A percentile compares a stretch with the other conserved stretches of the same genome.
Evolutionary conservation across 2,888 invertebrate genomes (phyloP).

Genomic region (Caenorhabditis plicata): DNA sequence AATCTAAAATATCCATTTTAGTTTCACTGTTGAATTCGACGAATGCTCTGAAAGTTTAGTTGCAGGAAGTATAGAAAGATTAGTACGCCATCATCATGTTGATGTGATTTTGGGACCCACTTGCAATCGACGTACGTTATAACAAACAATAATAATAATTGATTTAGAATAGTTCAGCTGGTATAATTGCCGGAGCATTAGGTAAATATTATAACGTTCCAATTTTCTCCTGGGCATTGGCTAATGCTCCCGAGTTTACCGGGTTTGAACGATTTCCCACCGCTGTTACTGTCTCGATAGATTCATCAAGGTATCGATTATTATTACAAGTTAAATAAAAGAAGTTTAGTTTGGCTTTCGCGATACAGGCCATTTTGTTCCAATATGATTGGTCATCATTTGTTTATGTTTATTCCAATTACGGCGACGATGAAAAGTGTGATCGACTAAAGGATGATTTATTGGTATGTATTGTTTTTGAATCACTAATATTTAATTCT

Average conservation of each 20-base stretch:
- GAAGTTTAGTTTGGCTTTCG: conserved; percentile 25
- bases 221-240: conserved; percentile 36
- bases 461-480: conserved; percentile 18
- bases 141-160: neutral
- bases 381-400: conserved; percentile 52
- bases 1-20: conserved; percentile 3
- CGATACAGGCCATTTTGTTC: conserved; percentile 28
- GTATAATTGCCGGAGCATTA: conserved; percentile 22
- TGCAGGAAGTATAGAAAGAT: conserved; percentile 18
- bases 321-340: too few relatives aligned
- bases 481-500: too few relatives aligned
- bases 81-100: conserved; percentile 23
- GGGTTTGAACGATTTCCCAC: conserved; percentile 31
- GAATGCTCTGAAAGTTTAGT: conserved; percentile 31
- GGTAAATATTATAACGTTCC: conserved; percentile 36
- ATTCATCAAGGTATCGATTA: conserved; percentile 8
- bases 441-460: conserved; percentile 31
- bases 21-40: conserved; percentile 32
- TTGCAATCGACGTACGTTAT: conserved; percentile 15
- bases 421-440: conserved; percentile 35
- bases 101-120: conserved; percentile 43
- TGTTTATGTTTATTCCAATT: conserved; percentile 45
- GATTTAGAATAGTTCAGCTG: too few relatives aligned
- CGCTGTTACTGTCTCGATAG: conserved; percentile 21
- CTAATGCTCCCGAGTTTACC: conserved; percentile 15